phyloP scores from a whole-genome alignment of 1,140 invertebrate species.

The Neodiprion fabricii region DNA sequence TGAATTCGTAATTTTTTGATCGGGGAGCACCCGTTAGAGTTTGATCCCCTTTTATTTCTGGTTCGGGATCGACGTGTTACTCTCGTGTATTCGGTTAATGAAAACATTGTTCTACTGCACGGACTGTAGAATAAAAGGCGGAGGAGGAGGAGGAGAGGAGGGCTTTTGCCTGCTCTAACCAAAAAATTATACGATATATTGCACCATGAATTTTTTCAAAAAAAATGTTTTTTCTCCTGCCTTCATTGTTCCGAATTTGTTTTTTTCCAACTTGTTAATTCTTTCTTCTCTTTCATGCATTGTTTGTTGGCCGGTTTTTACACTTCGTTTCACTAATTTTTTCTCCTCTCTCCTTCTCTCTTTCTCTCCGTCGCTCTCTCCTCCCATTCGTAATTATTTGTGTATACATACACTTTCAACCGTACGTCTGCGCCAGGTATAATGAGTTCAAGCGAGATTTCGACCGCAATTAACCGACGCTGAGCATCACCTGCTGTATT shows the following conservation, averaged over 20 bases:
- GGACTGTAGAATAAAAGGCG: neutral
- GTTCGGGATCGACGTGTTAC: neutral
- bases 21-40: neutral
- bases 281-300: neutral
- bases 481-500: no score
- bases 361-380: neutral
- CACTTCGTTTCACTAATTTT: neutral
- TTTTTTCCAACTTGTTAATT: slow-evolving; percentile 1
- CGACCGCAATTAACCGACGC: no score
- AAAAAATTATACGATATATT: slow-evolving; percentile 13
- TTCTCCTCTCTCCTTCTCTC: neutral
- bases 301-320: slow-evolving; percentile 8
- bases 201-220: slow-evolving; percentile 16
- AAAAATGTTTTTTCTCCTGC: neutral
- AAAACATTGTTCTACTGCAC: slow-evolving; percentile 23
- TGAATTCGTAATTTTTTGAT: neutral
- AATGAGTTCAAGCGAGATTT: no score
- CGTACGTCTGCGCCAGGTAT: no score
- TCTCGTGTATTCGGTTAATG: slow-evolving; percentile 21
- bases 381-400: neutral
- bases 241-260: neutral
- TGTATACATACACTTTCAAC: no score
- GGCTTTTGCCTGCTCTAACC: neutral
- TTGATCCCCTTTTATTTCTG: neutral
- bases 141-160: slow-evolving; percentile 1